Evolutionary conservation across 2,888 invertebrate species (phyloP), one percentile per base, ranked within the genome.

Genomic region (Epirrhoe alternata): DNA sequence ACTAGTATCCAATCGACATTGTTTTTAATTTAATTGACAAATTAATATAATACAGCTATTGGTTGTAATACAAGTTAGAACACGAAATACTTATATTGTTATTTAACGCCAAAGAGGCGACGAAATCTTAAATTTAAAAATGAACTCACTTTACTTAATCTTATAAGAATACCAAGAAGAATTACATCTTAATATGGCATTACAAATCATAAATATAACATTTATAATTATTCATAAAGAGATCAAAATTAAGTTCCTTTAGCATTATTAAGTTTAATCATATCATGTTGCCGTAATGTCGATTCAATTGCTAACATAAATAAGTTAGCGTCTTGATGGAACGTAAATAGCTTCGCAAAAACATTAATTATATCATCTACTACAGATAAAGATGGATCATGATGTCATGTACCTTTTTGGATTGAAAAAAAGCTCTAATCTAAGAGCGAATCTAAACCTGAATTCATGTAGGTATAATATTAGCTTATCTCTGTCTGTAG

Each of bases 141-240:
- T 70, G 54, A 61, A 59, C 62, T 58, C 35, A 33, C 61, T 42
- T 50, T 53, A 47, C 62, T 68, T 66, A 66, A 68, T 68, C 60
- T 74, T 74, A 76, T 66, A 78, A 77, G 82, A 86, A 89, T 84
- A 88, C 84, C 83, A 85, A 83, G 77, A 78, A 84, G 82, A 82
- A 82, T 87, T 88, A 86, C 81, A 91, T 87, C 87, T 87, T 93
- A 93, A 92, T 93, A 93, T 93, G 92, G 92, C 92, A 90, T 91
- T 90, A 84, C 72, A 85, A 80, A 87, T 90, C 82, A 90, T 91
- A 90, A 89, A 89, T 89, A 88, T 84, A 85, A 83, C 79, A 79
- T 82, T 74, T 80, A 85, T 84, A 85, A 87, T 91, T 89, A 90
- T 81, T 80, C 79, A 84, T 86, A 86, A 91, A 87, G 92, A 93